A percentile compares a stretch with the other conserved stretches of the same genome.
Conservation (phyloP, 2,888 invertebrate genomes). For the Crepidodera aurea region DNA sequence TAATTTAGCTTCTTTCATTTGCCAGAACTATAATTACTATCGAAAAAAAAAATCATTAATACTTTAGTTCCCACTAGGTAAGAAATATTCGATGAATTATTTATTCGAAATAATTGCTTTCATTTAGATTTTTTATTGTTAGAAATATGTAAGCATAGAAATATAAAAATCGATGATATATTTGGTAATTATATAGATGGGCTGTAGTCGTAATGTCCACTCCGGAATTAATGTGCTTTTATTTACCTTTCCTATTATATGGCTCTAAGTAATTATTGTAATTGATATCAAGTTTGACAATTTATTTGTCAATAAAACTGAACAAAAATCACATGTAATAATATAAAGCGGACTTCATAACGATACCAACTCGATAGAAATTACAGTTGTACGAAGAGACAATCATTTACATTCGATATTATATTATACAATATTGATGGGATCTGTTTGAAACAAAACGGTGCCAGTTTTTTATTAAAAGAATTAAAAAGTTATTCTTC, state of each 20-base stretch:
- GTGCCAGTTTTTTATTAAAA: conserved; percentile 1
- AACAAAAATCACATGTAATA: conserved; percentile 26
- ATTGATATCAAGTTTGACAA: conserved; percentile 31
- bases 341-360: neutral
- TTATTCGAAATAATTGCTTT: conserved; percentile 38
- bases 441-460: neutral
- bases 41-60: conserved; percentile 36
- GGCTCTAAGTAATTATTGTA: conserved; percentile 33
- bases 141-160: conserved; percentile 29
- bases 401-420: conserved; percentile 9
- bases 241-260: conserved; percentile 38
- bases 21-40: conserved; percentile 39
- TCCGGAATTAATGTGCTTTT: conserved; percentile 32
- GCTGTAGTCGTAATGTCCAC: conserved; percentile 26
- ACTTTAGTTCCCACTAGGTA: conserved; percentile 30
- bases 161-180: conserved; percentile 36
- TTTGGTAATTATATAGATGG: conserved; percentile 33
- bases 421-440: conserved; percentile 3
- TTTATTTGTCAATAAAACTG: conserved; percentile 33
- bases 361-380: neutral
- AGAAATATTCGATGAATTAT: conserved; percentile 30
- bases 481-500: neutral
- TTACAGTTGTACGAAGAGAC: conserved; percentile 7
- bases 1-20: conserved; percentile 34
- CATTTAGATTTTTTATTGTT: conserved; percentile 36